Conservation (phyloP, 2,797 vertebrate species). For the Hoplostethus mediterraneus region DNA sequence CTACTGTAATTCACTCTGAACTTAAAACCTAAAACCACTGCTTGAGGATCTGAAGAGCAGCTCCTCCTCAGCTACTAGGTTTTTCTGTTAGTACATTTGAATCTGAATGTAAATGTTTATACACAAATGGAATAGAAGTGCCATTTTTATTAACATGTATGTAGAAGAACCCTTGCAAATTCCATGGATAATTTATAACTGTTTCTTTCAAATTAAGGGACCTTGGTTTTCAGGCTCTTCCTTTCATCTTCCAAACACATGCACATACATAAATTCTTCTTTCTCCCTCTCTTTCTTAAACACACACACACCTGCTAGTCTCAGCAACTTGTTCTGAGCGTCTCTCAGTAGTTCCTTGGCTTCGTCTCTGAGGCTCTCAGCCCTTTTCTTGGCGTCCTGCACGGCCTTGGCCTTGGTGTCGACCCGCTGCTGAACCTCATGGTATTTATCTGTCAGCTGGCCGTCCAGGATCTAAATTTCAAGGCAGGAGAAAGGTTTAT, state of each 20-base stretch:
- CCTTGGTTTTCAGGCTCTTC: neutral
- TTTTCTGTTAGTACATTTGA: too few species aligned
- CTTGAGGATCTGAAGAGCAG: too few species aligned
- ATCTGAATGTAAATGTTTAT: too few species aligned
- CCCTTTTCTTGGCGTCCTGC: slow-evolving; percentile 89
- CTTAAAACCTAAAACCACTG: too few species aligned
- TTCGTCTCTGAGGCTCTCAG: slow-evolving; percentile 90
- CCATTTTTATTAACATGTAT: neutral
- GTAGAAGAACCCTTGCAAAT: neutral
- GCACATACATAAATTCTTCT: neutral
- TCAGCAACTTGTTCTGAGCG: slow-evolving; percentile 90
- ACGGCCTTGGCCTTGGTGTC: slow-evolving; percentile 90
- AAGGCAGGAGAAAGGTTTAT: slow-evolving; percentile 1
- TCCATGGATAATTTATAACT: neutral
- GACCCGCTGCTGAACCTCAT: slow-evolving; percentile 90
- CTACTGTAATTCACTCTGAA: neutral
- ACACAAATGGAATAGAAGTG: too few species aligned
- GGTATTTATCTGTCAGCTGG: slow-evolving; percentile 90
- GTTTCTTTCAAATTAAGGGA: too few species aligned
- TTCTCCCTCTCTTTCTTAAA: neutral
- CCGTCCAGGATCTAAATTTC: slow-evolving; percentile 89
- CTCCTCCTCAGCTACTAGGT: too few species aligned
- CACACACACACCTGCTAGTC: slow-evolving; percentile 87
- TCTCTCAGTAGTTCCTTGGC: slow-evolving; percentile 89
- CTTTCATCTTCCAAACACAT: neutral